phyloP scores from a whole-genome alignment of 2,888 invertebrate genomes.

The Zaprionus bogoriensis region DNA sequence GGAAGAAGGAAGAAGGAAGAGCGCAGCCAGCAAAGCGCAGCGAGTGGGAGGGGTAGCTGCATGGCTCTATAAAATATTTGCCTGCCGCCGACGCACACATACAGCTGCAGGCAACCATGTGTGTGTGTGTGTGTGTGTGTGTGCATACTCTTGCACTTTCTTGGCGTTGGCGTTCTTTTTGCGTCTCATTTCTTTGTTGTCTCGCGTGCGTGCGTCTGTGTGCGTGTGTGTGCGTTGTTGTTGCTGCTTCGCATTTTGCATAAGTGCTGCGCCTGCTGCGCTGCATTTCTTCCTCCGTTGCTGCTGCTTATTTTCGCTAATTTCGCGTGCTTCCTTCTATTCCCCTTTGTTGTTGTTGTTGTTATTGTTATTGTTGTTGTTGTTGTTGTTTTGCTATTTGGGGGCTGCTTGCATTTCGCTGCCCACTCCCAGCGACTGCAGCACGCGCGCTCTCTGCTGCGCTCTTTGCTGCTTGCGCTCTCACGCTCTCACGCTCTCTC shows the following conservation, averaged over 20 bases:
- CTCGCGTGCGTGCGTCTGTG: constrained; percentile 43
- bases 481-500: constrained; percentile 6
- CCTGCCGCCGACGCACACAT: constrained; percentile 64
- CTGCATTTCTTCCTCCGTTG: constrained; percentile 42
- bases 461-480: constrained; percentile 8
- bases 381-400: constrained; percentile 60
- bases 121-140: too few species aligned
- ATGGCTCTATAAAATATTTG: constrained; percentile 51
- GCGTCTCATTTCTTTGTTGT: constrained; percentile 70
- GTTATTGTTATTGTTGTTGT: constrained; percentile 40
- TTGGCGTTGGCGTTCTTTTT: constrained; percentile 74
- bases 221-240: constrained; percentile 39
- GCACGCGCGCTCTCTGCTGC: constrained; percentile 30
- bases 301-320: constrained; percentile 58
- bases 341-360: constrained; percentile 7
- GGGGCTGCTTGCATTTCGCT: constrained; percentile 68
- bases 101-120: too few species aligned
- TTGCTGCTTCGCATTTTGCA: constrained; percentile 57
- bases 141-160: constrained; percentile 60
- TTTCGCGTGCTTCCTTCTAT: constrained; percentile 41
- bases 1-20: neutral
- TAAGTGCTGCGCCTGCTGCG: constrained; percentile 44
- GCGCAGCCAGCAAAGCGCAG: neutral
- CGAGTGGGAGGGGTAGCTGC: neutral
- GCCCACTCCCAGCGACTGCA: constrained; percentile 19